phyloP scores from a whole-genome alignment of 2,888 invertebrate genomes.

The Clivina fossor region DNA sequence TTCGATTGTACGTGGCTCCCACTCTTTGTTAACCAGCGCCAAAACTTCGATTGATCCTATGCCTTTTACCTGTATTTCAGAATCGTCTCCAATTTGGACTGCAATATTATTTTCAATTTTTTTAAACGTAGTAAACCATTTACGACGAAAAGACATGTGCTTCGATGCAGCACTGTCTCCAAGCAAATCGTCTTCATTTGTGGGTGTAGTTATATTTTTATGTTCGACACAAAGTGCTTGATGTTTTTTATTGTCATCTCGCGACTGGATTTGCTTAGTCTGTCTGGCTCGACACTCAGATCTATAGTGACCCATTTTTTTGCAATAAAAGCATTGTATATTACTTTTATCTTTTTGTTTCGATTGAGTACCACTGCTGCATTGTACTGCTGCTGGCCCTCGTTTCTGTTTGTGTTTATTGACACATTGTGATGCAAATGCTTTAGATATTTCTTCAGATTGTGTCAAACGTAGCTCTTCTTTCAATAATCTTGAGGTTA shows the following conservation, averaged over 20 bases:
- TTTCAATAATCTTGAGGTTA: constrained; percentile 17
- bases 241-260: background rate
- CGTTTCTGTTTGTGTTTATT: constrained; percentile 2
- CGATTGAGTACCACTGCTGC: background rate
- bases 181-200: background rate
- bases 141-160: constrained; percentile 5
- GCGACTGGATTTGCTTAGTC: constrained; percentile 1
- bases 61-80: constrained; percentile 39
- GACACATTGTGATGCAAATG: background rate
- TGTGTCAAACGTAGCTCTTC: constrained; percentile 9
- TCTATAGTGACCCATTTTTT: constrained; percentile 7
- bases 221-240: constrained; percentile 4
- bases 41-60: constrained; percentile 40
- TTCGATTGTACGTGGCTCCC: constrained; percentile 38
- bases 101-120: background rate
- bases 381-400: background rate
- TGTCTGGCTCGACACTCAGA: constrained; percentile 7
- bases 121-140: background rate
- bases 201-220: constrained; percentile 7
- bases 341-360: background rate
- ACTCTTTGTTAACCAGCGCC: constrained; percentile 39
- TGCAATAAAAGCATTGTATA: constrained; percentile 8
- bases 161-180: constrained; percentile 10
- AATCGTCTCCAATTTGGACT: constrained; percentile 39
- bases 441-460: constrained; percentile 5